Base-by-base conservation (phyloP, 2,888 invertebrate genomes). In the Lasioglossum calceatum region DNA sequence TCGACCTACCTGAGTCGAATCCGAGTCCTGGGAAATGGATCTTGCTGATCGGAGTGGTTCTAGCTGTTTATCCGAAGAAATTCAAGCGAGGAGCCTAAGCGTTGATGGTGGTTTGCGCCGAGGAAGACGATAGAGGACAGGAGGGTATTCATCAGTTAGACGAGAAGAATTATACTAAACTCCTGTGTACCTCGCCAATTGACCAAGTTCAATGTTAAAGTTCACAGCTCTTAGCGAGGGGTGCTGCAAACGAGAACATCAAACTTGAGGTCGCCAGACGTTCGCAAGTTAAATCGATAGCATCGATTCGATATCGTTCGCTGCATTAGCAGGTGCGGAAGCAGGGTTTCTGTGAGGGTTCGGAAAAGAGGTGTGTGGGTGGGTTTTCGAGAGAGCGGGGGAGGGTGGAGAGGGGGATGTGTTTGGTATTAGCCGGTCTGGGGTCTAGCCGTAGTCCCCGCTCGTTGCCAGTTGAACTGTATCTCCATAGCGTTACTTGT, bases 401-500 rank as follows among this genome's bases (percentile, higher is more conserved):
- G n/a, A 0, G 10, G 0, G 10, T 47, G 89, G 76, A 77, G 71
- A 73, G 27, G 78, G 79, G 83, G 87, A 79, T 8, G 89, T 87
- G 82, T 82, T 82, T 81, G 80, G 85, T 87, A 85, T 85, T 83
- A 84, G 82, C 72, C 73, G 88, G 86, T 86, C 79, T 85, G 85
- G 88, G 84, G 67, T 91, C 90, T 91, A 91, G 27, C 61, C 93
- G 93, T 92, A 93, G 86, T 88, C 54, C 85, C 87, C 85, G 90
- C 93, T 92, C 91, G 92, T 91, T 93, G 92, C 94, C 90, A 92
- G 93, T 93, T 94, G 91, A 93, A 93, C 93, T 94, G 93, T 94
- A 95, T 94, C 94, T 94, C 93, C 92, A 91, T 90, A 90, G 93
- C 92, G 93, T 93, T 94, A 93, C 93, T 93, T 92, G 93, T 92